These are phyloP conservation scores for Vireo griseus DNA, from an alignment of 2,797 vertebrate genomes.

Conservation along the genomic window DNA sequence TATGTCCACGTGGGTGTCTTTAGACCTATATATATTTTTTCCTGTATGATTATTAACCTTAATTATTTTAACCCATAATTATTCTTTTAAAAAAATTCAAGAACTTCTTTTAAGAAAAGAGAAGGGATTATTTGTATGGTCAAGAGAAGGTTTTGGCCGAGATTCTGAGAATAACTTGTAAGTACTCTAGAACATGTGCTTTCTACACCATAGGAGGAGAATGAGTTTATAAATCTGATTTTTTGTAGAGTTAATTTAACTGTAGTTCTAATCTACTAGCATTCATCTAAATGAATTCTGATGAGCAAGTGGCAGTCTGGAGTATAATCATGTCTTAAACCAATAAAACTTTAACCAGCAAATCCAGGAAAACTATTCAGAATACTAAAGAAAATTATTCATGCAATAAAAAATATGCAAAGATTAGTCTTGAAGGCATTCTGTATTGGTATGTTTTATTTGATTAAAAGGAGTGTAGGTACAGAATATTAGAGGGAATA, in stretches of 20 bases:
- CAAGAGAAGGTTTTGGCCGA: background rate
- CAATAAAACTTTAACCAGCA: background rate
- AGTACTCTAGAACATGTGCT: background rate
- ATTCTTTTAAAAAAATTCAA: background rate
- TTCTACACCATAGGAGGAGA: background rate
- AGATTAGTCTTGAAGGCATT: background rate
- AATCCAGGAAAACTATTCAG: background rate
- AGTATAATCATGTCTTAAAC: slow-evolving; percentile 20
- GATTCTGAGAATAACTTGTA: background rate
- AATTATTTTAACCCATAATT: slow-evolving; percentile 5
- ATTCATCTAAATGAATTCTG: background rate
- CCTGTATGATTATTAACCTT: background rate
- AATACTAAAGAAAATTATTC: slow-evolving; percentile 1
- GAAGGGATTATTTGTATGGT: background rate
- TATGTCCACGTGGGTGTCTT: background rate
- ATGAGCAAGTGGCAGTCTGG: background rate
- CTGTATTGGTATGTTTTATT: background rate
- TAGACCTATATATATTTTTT: background rate
- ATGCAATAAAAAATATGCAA: background rate
- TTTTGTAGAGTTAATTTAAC: background rate
- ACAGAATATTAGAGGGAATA: background rate
- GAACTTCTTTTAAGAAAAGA: background rate
- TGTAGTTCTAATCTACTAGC: background rate
- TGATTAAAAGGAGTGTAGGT: background rate
- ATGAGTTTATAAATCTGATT: background rate